Evolutionary conservation across 2,797 vertebrate genomes (phyloP), one percentile per base, ranked within the genome.

Genomic region (Tragopan temminckii): DNA sequence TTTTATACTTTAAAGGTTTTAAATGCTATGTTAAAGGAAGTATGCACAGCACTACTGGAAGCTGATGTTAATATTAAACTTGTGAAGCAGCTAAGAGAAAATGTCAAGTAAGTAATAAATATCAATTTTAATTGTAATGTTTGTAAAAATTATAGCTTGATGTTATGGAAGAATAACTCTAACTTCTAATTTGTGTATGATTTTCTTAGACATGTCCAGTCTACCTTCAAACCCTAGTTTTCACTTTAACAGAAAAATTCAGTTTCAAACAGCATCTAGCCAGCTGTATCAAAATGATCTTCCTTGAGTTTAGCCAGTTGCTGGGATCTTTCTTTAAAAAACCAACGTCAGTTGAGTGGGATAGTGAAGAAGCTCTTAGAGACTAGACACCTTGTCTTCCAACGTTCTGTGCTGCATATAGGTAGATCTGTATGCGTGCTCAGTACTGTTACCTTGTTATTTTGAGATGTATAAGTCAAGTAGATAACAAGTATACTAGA

Each of bases 11-110:
- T 85, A 68, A 97, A 99, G 99, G 99, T 99, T 90, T 97, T 99
- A 95, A 99, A 99, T 96, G 99, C 99, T 97, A 99, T 99, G 99
- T 87, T 99, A 88, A 99, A 99, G 97, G 99, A 99, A 98, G 99
- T 99, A 83, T 99, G 99, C 90, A 99, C 99, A 3, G 99, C 99
- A 90, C 97, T 99, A 91, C 97, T 99, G 88, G 99, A 99, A 98
- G 99, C 99, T 35, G 99, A 99, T 92, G 99, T 99, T 80, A 99
- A 99, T 97, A 99, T 99, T 97, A 99, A 99, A 94, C 97, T 99
- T 96, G 99, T 99, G 93, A 99, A 99, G 94, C 99, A 99, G 95
- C 98, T 99, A 83, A 97, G 99, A 98, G 99, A 99, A 98, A 99
- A 99, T 96, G 99, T 99, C 97, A 99, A 99, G 99, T 99, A 97